phyloP scores from a whole-genome alignment of 2,888 invertebrate species.

The Diachrysia chrysitis region DNA sequence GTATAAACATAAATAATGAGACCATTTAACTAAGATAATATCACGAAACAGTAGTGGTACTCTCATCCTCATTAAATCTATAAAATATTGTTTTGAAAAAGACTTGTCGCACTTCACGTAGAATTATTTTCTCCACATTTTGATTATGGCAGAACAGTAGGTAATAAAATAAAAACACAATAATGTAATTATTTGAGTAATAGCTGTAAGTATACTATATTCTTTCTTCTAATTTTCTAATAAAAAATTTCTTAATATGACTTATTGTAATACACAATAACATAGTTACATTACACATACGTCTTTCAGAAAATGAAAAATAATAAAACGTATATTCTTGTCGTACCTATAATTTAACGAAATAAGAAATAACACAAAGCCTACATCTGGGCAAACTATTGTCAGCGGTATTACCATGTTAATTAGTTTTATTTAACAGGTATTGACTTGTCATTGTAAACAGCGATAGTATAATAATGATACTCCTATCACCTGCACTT shows the following conservation, averaged over 20 bases:
- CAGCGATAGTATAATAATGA: constrained; percentile 13
- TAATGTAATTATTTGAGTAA: no score
- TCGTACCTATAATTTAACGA: constrained; percentile 21
- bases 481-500: not conserved
- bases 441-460: constrained; percentile 30
- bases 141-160: no score
- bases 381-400: constrained; percentile 29
- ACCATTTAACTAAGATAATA: not conserved
- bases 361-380: not conserved
- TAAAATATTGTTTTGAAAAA: not conserved
- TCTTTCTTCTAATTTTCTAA: no score
- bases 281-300: not conserved
- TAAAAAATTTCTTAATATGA: no score
- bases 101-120: not conserved
- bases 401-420: constrained; percentile 17
- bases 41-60: not conserved
- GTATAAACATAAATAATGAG: not conserved
- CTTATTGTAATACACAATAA: not conserved
- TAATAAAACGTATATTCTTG: constrained; percentile 21
- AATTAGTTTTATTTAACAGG: constrained; percentile 39
- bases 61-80: not conserved
- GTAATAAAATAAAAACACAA: no score
- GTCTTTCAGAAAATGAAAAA: constrained; percentile 10
- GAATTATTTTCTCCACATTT: no score
- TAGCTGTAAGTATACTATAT: no score